These are phyloP conservation scores for Shargacucullia verbasci DNA, from an alignment of 2,888 invertebrate genomes.

Conservation along the genomic window DNA sequence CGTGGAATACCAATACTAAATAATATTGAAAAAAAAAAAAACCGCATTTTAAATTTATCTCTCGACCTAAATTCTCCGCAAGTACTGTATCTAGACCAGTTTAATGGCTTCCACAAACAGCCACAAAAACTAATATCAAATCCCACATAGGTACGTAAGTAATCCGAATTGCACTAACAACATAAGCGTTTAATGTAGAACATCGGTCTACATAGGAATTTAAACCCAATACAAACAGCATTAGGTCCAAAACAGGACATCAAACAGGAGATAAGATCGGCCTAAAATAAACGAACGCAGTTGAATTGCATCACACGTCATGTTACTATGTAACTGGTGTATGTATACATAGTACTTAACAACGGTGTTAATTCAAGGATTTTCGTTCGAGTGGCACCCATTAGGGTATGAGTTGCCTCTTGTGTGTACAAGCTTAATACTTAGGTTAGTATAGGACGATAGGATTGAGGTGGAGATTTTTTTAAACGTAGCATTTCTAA, in stretches of 20 bases:
- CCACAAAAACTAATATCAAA: conserved; percentile 46
- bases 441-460: conserved; percentile 12
- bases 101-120: conserved; percentile 40
- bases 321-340: conserved; percentile 49
- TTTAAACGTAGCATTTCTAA: too few relatives aligned
- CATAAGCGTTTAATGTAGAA: conserved; percentile 31
- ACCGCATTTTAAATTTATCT: conserved; percentile 16
- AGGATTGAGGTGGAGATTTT: conserved; percentile 10
- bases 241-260: conserved; percentile 29
- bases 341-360: conserved; percentile 39
- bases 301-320: conserved; percentile 62
- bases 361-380: conserved; percentile 59
- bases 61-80: conserved; percentile 25
- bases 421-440: conserved; percentile 25
- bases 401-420: conserved; percentile 40
- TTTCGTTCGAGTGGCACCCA: conserved; percentile 49
- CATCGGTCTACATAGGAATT: conserved; percentile 20
- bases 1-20: conserved; percentile 4
- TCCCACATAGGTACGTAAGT: conserved; percentile 19
- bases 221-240: conserved; percentile 19
- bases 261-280: conserved; percentile 39
- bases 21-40: conserved; percentile 1
- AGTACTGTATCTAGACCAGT: conserved; percentile 33
- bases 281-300: conserved; percentile 53
- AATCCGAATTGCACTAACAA: conserved; percentile 47